Percentiles rank a stretch among this genome's conserved stretches.
phyloP scores from a whole-genome alignment of 2,888 invertebrate genomes.

The Phaedon cochleariae region DNA sequence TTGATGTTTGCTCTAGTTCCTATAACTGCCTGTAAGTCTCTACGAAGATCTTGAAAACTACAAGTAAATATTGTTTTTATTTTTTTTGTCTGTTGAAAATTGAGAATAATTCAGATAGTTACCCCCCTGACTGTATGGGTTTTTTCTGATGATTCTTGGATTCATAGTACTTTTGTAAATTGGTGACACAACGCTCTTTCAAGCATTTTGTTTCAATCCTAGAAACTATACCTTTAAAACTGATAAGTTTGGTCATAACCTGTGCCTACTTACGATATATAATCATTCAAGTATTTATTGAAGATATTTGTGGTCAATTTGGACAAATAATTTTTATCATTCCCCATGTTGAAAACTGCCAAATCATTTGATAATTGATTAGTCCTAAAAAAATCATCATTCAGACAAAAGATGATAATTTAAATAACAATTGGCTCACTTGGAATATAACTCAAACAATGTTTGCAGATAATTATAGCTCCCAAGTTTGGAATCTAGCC shows the following conservation, averaged over 20 bases:
- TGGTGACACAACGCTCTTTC: conserved; percentile 76
- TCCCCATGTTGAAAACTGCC: conserved; percentile 78
- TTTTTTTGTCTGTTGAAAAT: not conserved
- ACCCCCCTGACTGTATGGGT: conserved; percentile 88
- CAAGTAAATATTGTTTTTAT: conserved; percentile 6
- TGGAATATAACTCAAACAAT: conserved; percentile 88
- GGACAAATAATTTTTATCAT: conserved; percentile 79
- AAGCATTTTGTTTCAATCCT: conserved; percentile 80
- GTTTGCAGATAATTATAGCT: conserved; percentile 89
- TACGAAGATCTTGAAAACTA: conserved; percentile 89
- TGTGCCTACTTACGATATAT: conserved; percentile 69
- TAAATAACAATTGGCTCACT: conserved; percentile 64
- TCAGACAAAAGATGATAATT: conserved; percentile 8
- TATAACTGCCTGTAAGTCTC: conserved; percentile 93
- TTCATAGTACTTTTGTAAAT: conserved; percentile 88
- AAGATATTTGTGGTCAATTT: conserved; percentile 85
- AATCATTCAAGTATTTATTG: conserved; percentile 79
- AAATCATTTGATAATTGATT: conserved; percentile 78
- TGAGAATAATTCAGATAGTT: conserved; percentile 49
- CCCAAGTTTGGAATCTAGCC: conserved; percentile 81
- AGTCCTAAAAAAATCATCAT: conserved; percentile 71
- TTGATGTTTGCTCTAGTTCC: conserved; percentile 92
- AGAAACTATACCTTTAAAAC: conserved; percentile 41
- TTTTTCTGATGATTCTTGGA: conserved; percentile 95
- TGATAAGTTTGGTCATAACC: conserved; percentile 15